Evolutionary conservation across 2,888 invertebrate species (phyloP).

Genomic region (Nomada fucata): DNA sequence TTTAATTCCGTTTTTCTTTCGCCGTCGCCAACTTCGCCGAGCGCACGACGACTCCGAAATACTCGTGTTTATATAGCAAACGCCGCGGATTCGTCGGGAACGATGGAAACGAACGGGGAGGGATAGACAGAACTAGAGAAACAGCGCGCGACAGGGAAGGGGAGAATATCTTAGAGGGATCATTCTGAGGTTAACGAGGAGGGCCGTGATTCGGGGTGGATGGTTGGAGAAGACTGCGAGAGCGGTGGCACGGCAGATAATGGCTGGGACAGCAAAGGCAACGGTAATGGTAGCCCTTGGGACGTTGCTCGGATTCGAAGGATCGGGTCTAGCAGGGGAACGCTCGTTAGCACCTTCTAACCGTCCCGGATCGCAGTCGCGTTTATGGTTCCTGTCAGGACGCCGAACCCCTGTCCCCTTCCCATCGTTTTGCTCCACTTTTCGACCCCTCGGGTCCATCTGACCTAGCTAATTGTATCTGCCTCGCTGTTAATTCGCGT

Average conservation of each 20-base stretch:
- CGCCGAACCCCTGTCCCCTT: slow-evolving; percentile 23
- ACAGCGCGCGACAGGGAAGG: slow-evolving; percentile 11
- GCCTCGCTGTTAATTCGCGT: slow-evolving; percentile 73
- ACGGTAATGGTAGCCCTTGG: slow-evolving; percentile 77
- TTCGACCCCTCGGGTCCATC: slow-evolving; percentile 1
- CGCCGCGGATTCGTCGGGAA: neutral
- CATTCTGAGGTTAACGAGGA: slow-evolving; percentile 76
- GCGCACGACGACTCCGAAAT: too few relatives aligned
- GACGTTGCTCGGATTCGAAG: slow-evolving; percentile 71
- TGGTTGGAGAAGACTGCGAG: slow-evolving; percentile 55
- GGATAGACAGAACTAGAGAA: neutral
- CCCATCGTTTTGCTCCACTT: slow-evolving; percentile 12
- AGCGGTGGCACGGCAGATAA: slow-evolving; percentile 68
- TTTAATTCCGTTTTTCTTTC: neutral
- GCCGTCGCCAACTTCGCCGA: too few relatives aligned
- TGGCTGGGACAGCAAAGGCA: slow-evolving; percentile 73
- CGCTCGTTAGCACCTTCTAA: slow-evolving; percentile 80
- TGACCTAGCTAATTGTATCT: slow-evolving; percentile 68
- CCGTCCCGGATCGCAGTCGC: slow-evolving; percentile 67
- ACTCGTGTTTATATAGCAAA: too few relatives aligned
- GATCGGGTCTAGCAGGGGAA: slow-evolving; percentile 71
- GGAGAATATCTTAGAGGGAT: slow-evolving; percentile 62
- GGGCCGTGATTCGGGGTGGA: slow-evolving; percentile 72
- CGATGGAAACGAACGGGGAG: too few relatives aligned
- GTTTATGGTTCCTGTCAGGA: slow-evolving; percentile 69